Evolutionary conservation across 2,888 invertebrate species (phyloP), one percentile per base, ranked within the genome.

Genomic region (Apotomis capreana): DNA sequence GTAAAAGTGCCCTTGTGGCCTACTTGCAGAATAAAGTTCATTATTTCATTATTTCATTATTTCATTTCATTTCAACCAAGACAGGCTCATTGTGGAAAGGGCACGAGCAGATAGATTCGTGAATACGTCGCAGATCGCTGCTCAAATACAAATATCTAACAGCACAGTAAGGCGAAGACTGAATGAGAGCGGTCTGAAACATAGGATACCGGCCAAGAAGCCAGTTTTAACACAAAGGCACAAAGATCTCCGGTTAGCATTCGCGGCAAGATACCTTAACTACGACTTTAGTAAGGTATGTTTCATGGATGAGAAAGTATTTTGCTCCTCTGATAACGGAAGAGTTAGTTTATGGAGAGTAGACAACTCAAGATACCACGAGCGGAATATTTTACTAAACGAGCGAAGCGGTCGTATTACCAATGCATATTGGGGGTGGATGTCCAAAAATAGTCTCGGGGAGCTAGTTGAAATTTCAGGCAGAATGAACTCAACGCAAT

Each of bases 261-360:
- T 61, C 5, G 60, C 60, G 40, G 52, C 13, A 54, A 54, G 63
- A 54, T 54, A 54, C 8, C 52, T 64, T 8, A 64, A 64, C 8
- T 54, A 54, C n/a, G 54, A 54, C 15, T 40, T 64, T 10, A 54
- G 54, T 8, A 64, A 64, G 5, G 62, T 62, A 46, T 62, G 62
- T 13, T 54, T 64, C 15, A 64, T 54, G 63, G 63, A 37, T 8
- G 54, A 64, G 6, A 54, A 40, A 54, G 63, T 64, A 10, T 64
- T 40, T 54, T 64, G 64, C 9, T 64, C 64, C 64, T 44, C 54
- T n/a, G 62, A 62, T 37, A 62, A 64, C 10, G 64, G 54, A 3
- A 64, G 64, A 10, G 64, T 64, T 6, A 64, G 64, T 55, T 64
- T 64, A 9, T 64, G 64, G 64, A 12, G 64, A 13, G 54, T 64